Evolutionary conservation across 2,113 vertebrate species (phyloP).

Genomic region (Tetrax tetrax): DNA sequence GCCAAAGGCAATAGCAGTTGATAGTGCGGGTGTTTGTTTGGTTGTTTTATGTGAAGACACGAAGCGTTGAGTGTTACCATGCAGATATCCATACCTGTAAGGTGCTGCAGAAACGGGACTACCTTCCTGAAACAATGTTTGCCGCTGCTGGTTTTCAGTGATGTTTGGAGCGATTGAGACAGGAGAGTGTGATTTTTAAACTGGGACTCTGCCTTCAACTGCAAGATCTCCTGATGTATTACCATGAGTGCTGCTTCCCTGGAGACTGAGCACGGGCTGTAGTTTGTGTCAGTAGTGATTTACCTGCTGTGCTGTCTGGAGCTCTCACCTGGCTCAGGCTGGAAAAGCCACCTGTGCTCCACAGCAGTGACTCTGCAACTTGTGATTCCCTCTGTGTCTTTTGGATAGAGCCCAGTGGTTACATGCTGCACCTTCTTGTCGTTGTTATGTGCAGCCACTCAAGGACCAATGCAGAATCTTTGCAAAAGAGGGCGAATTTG

Average conservation of each 20-base stretch:
- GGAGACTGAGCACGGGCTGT: neutral
- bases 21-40: neutral
- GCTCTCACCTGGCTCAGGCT: neutral
- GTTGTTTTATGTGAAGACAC: neutral
- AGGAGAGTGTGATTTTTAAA: neutral
- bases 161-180: neutral
- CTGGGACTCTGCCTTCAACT: neutral
- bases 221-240: neutral
- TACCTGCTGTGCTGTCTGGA: neutral
- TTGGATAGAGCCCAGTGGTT: neutral
- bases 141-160: neutral
- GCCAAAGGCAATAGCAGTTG: neutral
- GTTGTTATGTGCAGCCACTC: neutral
- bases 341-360: neutral
- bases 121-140: neutral
- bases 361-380: neutral
- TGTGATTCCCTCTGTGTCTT: neutral
- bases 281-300: neutral
- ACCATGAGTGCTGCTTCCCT: neutral
- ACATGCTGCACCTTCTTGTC: neutral
- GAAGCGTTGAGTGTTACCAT: neutral
- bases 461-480: neutral
- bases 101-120: neutral
- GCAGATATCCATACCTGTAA: neutral
- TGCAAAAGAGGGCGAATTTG: neutral